Evolutionary conservation across 2,797 vertebrate genomes (phyloP).

Genomic region (Labeo calbasu): DNA sequence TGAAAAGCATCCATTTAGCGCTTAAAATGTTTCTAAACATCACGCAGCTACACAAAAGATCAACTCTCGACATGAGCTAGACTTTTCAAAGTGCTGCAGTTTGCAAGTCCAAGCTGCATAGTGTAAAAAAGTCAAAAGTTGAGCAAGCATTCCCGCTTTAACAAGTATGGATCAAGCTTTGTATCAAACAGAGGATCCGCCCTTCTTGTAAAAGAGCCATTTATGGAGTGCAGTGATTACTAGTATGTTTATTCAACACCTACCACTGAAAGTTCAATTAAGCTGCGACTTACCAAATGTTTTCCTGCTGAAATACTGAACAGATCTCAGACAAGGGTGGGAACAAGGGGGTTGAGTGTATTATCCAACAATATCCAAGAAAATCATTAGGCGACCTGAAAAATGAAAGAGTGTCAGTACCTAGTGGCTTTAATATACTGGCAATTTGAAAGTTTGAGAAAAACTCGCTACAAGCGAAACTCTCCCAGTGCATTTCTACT

Average conservation of each 20-base stretch:
- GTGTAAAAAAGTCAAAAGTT: not conserved
- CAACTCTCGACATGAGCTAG: not conserved
- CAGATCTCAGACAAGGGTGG: not conserved
- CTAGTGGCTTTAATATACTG: slow-evolving; percentile 32
- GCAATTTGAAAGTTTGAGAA: slow-evolving; percentile 15
- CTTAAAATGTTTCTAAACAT: slow-evolving; percentile 48
- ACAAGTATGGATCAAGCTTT: slow-evolving; percentile 7
- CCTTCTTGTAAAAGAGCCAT: not conserved
- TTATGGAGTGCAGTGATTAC: slow-evolving; percentile 28
- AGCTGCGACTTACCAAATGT: slow-evolving; percentile 3
- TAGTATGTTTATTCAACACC: slow-evolving; percentile 31
- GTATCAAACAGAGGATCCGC: not conserved
- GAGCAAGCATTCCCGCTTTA: not conserved
- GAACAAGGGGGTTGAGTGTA: not conserved
- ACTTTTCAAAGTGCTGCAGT: not conserved
- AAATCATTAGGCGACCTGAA: slow-evolving; percentile 20
- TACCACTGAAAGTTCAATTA: slow-evolving; percentile 33
- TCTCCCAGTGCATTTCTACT: slow-evolving; percentile 1
- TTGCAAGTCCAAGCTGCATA: not conserved
- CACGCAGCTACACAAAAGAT: not conserved
- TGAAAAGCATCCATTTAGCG: slow-evolving; percentile 51
- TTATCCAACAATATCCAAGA: slow-evolving; percentile 6
- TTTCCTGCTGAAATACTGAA: slow-evolving; percentile 36
- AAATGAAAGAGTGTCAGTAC: not conserved
- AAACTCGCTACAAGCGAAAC: not conserved